Base-by-base conservation (phyloP, 2,797 vertebrate genomes). In the Brotula barbata region DNA sequence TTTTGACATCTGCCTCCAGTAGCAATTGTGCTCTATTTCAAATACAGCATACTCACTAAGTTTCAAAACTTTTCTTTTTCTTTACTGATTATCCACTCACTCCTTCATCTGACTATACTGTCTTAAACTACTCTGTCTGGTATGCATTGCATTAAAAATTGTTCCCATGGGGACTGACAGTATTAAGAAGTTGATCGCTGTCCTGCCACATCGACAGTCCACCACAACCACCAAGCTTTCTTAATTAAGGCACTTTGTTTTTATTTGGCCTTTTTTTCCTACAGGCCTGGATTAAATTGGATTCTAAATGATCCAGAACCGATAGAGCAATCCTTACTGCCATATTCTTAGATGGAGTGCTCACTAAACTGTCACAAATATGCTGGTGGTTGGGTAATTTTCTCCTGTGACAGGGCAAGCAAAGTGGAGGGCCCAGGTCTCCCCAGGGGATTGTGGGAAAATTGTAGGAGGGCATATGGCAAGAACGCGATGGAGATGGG, bases 261-360 rank as follows among this genome's bases (percentile, higher is more conserved):
- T 88, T 87, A 84, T 84, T 88, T 87, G 57, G 67, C 68, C 77
- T 84, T 81, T 81, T 78, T 85, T 68, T 70, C 71, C 73, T 73
- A 39, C 61, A 84, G 85, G 85, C 82, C 79, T 56, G 73, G 81
- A 88, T 88, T 86, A 87, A 89, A 92, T 92, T 91, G 89, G 89
- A 91, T 92, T 92, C 82, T 88, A 92, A 91, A 92, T 91, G 89
- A 91, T 90, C 89, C 90, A 89, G 89, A 91, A 91, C 90, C 79
- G 62, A 89, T 84, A 69, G 82, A 89, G 89, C 84, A 77, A 91
- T 91, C 87, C 87, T 83, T 80, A 82, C 80, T 75, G 84, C 88
- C 87, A 83, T 85, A 88, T 85, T 88, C 81, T 71, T 54, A 81
- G 78, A 85, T 56, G 15, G 64, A 77, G 80, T 43, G 87, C 72